Base-by-base conservation (phyloP, 2,888 invertebrate genomes). In the Macrophya annulata region DNA sequence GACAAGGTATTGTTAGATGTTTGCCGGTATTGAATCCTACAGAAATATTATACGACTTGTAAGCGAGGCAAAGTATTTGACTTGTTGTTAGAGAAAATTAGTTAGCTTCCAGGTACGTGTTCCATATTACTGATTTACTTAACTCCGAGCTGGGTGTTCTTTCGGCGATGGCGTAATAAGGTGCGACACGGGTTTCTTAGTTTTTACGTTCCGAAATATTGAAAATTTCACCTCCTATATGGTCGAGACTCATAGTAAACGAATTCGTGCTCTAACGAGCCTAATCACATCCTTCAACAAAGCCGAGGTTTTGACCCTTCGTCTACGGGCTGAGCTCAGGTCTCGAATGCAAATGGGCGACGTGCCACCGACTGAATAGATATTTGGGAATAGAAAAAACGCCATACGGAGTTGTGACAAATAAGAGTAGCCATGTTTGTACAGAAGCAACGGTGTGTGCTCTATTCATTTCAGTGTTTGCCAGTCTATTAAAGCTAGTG, bases 251-350 rank as follows among this genome's bases (percentile, higher is more conserved):
- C 37, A 3, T 21, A 62, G 81, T 62, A 62, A 81, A 81, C 62
- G 81, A 81, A 81, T 81, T 81, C 62, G 43, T 51, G 68, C 62
- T 83, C 83, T 83, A 83, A 83, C 83, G 83, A 83, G 83, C 83
- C 83, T 83, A 83, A 83, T 83, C 83, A 83, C 83, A 83, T 83
- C 83, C 62, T 43, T 68, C 83, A 83, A 83, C 83, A 83, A 83
- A 83, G 83, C 83, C 68, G 83, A 65, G 83, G 83, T 71, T 83
- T 43, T 83, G 83, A 83, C 83, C 83, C 71, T 71, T 68, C 71
- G 83, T 65, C 83, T 40, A n/a, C 25, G 12, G 48, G n/a, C 43
- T 81, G n/a, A 43, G 81, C 68, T 83, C 71, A 37, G 65, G 65
- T 68, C 68, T 37, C 83, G 71, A 83, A 83, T 83, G 83, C 83